These are phyloP conservation scores for Sardinella longiceps DNA, from an alignment of 2,797 vertebrate species.

Conservation along the genomic window DNA sequence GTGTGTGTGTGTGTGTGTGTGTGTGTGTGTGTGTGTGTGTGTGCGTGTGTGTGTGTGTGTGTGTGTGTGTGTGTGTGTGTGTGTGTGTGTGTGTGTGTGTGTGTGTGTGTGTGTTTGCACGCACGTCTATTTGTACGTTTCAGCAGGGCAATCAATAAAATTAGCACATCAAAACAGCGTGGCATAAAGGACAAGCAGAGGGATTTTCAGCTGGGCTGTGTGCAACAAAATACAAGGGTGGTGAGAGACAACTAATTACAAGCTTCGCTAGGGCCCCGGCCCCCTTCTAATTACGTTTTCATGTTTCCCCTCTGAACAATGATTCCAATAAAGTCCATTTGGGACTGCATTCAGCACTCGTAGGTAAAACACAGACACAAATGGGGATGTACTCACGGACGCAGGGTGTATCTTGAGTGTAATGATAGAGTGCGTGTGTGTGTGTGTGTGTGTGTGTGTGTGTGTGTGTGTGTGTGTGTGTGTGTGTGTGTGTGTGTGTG, in stretches of 20 bases:
- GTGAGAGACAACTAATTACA: slow-evolving; percentile 30
- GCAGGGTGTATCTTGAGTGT: background rate
- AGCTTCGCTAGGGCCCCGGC: background rate
- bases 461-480: background rate
- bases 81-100: background rate
- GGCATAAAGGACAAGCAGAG: slow-evolving; percentile 48
- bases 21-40: background rate
- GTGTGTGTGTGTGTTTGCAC: slow-evolving; percentile 43
- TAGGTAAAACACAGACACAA: slow-evolving; percentile 6
- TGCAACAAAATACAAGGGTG: slow-evolving; percentile 28
- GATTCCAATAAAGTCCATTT: slow-evolving; percentile 20
- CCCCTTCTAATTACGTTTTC: slow-evolving; percentile 20
- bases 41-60: background rate
- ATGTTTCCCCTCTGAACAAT: slow-evolving; percentile 24
- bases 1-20: no score
- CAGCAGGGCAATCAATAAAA: slow-evolving; percentile 63
- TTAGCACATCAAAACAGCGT: slow-evolving; percentile 75
- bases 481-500: background rate
- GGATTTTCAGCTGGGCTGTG: slow-evolving; percentile 36
- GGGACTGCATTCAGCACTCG: background rate
- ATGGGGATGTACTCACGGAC: background rate
- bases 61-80: background rate
- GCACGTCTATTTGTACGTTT: slow-evolving; percentile 44
- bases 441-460: background rate
- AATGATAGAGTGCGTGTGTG: background rate